phyloP scores from a whole-genome alignment of 2,113 vertebrate genomes.

The Halcyon malimbica region DNA sequence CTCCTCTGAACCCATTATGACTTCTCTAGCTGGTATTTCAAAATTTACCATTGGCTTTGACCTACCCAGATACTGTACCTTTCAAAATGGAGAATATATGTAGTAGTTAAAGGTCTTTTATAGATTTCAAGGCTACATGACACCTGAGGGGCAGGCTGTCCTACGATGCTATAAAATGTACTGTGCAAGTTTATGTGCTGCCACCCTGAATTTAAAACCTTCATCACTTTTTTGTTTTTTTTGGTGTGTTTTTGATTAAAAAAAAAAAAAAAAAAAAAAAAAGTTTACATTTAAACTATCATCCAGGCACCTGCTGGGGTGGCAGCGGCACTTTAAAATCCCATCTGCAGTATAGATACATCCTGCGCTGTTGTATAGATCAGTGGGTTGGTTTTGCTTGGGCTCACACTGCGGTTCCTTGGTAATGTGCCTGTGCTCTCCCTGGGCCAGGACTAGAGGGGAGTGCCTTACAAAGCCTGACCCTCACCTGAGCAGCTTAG shows the following conservation, averaged over 20 bases:
- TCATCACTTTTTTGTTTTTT: neutral
- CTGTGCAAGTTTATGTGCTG: neutral
- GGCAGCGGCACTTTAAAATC: neutral
- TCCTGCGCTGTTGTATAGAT: neutral
- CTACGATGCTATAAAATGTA: neutral
- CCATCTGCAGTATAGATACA: neutral
- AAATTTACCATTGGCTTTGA: neutral
- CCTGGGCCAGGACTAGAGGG: neutral
- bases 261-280: neutral
- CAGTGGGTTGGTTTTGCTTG: neutral
- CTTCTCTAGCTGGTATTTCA: neutral
- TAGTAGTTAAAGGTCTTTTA: neutral
- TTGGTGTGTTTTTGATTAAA: neutral
- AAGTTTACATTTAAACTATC: neutral
- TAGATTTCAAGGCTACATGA: neutral
- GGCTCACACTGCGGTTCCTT: neutral
- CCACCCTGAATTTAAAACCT: neutral
- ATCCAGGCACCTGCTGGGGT: neutral
- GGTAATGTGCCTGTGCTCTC: neutral
- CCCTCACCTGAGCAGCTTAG: constrained; percentile 57
- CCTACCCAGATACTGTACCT: neutral
- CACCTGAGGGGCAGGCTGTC: neutral
- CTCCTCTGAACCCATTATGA: neutral
- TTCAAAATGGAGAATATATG: neutral
- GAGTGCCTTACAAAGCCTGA: constrained; percentile 70